Base-by-base conservation (phyloP, 2,888 invertebrate genomes). In the Lasiommata megera region DNA sequence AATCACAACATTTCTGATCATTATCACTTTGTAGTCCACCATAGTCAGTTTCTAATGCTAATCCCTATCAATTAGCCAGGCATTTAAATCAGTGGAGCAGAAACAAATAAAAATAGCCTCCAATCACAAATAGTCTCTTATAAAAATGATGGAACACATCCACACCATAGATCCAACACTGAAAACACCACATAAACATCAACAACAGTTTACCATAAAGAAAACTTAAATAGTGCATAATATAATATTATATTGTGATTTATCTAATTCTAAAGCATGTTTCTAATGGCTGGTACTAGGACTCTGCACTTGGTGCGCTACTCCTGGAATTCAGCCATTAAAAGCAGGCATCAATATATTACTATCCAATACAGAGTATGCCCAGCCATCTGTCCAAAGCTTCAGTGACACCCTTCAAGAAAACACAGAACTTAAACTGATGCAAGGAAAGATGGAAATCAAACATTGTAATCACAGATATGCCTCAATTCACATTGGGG, bases 161-260 rank as follows among this genome's bases (percentile, higher is more conserved):
- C 69, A 65, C 70, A 64, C 62, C 73, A 72, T 66, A 61, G 68
- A 74, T 64, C 66, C 58, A 61, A 61, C 36, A 63, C 62, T 64
- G 65, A 54, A 61, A 64, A 67, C 67, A 68, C 67, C 65, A 67
- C 58, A 62, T 58, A 60, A 65, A 68, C 72, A 68, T 69, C 72
- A 78, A 76, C 73, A 82, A 80, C 72, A 72, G 72, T 69, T 76
- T 74, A 76, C 78, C 77, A 77, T 76, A 76, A 67, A 76, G 17
- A 55, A 78, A 80, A 79, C 79, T 79, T 80, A 84, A 79, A 81
- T 77, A 81, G 76, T 79, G 78, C 77, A 71, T 70, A 61, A 60
- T 62, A 61, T 66, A 71, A 74, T 71, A 77, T 73, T 73, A 77
- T 65, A 78, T 79, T 65, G 78, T 80, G 77, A 77, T 80, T 77